These are phyloP conservation scores for Onchidella celtica DNA, from an alignment of 2,888 invertebrate species.

Conservation along the genomic window DNA sequence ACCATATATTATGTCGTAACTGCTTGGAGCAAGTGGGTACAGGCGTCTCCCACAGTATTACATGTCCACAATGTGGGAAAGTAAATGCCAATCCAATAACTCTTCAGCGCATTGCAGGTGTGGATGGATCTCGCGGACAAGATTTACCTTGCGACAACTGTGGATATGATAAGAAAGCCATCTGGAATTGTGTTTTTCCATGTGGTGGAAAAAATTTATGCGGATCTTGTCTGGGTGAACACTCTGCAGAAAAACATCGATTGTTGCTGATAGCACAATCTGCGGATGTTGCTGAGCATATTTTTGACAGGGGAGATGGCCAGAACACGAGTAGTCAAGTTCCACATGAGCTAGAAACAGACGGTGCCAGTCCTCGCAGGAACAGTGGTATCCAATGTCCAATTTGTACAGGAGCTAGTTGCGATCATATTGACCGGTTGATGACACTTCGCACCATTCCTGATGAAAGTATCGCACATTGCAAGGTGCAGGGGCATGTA, in stretches of 20 bases:
- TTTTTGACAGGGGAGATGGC: not conserved
- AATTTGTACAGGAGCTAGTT: not conserved
- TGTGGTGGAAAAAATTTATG: constrained; percentile 10
- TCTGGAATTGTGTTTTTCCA: constrained; percentile 17
- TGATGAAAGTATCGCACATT: not conserved
- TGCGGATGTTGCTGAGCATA: not conserved
- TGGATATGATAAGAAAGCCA: not conserved
- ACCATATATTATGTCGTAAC: not conserved
- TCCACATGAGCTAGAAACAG: not conserved
- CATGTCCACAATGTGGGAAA: constrained; percentile 18
- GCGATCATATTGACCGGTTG: not conserved
- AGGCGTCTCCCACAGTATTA: not conserved
- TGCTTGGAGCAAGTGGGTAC: not conserved
- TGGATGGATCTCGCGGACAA: not conserved
- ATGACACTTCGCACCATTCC: not conserved
- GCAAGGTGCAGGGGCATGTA: constrained; percentile 12
- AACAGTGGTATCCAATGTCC: constrained; percentile 1
- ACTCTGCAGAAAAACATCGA: not conserved
- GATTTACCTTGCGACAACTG: not conserved
- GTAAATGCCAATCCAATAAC: not conserved
- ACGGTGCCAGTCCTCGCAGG: not conserved
- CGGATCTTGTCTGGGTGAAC: not conserved
- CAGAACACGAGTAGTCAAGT: not conserved
- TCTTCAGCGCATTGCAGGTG: not conserved
- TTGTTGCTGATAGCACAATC: not conserved